Base-by-base conservation (phyloP, 2,113 vertebrate genomes). In the Myocastor coypus region DNA sequence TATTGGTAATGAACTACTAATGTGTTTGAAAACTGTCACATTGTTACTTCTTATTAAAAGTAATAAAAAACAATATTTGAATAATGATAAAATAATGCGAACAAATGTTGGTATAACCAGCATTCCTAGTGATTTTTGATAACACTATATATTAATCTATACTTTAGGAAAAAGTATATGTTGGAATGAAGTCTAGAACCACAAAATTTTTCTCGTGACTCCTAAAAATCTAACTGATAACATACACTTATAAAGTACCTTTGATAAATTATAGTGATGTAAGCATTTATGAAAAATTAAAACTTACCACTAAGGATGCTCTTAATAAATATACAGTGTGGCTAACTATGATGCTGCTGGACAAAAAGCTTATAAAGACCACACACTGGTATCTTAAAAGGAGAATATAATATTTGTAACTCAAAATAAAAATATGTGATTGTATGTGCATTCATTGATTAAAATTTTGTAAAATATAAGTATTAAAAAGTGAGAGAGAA, bases 221-320 rank as follows among this genome's bases (percentile, higher is more conserved):
- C 3, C 34, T 81, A 59, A 88, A 85, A 93, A 80, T 82, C 66
- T 30, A 77, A 91, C 63, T 37, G 75, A 77, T n/a, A 89, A 59
- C 30, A 40, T 30, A 71, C 24, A 24, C 17, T 7, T 82, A 46
- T 22, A 82, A 91, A 91, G 7, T 37, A 69, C 50, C 93, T 68
- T 81, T 63, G 26, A 40, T 91, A 88, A 93, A 75, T 96, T 26
- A 91, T 6, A 64, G 40, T 85, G 24, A 63, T 64, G 59, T 42
- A 94, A 73, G 16, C 55, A 87, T 80, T 80, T 66, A 73, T 71
- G 37, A 64, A 96, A 91, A 77, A 55, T 57, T 55, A 68, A 42
- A 81, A 91, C n/a, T 85, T 82, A 40, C 37, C 68, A 46, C 10
- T 32, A 34, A 50, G 9, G 10, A 12, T 86, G 7, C 37, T 93